Percentiles rank a stretch among this genome's conserved stretches.
These are phyloP conservation scores for Andrena camellia DNA, from an alignment of 2,888 invertebrate genomes.

Conservation along the genomic window DNA sequence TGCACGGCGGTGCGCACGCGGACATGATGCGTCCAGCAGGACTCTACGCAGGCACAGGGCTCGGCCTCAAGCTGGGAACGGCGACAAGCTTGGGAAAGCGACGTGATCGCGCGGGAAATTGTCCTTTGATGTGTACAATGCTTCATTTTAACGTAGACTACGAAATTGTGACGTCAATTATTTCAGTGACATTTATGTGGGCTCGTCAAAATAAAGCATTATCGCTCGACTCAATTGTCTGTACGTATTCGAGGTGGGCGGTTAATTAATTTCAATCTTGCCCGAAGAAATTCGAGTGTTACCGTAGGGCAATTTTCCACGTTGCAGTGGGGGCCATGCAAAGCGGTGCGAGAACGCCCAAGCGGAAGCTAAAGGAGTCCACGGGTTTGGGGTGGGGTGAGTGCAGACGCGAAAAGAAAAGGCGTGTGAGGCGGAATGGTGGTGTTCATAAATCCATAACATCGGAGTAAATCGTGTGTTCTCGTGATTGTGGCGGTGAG, in stretches of 20 bases:
- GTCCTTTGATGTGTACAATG: background rate
- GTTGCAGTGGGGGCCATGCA: background rate
- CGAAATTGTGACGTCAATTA: background rate
- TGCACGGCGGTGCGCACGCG: slow-evolving; percentile 35
- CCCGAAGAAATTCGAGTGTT: background rate
- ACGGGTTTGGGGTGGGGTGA: background rate
- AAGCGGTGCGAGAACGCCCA: slow-evolving; percentile 8
- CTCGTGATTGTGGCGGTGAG: slow-evolving; percentile 22
- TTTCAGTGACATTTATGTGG: no score
- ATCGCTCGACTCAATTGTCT: no score
- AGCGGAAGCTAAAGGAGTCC: background rate
- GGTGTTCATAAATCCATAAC: slow-evolving; percentile 85
- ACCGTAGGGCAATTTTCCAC: slow-evolving; percentile 11
- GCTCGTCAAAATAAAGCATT: no score
- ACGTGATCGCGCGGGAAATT: background rate
- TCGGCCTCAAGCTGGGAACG: background rate
- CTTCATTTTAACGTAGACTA: background rate
- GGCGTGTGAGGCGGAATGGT: slow-evolving; percentile 24
- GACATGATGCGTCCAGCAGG: slow-evolving; percentile 3
- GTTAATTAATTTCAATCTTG: background rate
- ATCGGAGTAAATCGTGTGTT: slow-evolving; percentile 70
- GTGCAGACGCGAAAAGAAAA: slow-evolving; percentile 6
- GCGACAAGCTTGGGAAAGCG: background rate
- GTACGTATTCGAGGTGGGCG: no score
- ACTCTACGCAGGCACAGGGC: background rate